phyloP scores from a whole-genome alignment of 1,140 invertebrate species.

The Dreissena polymorpha region DNA sequence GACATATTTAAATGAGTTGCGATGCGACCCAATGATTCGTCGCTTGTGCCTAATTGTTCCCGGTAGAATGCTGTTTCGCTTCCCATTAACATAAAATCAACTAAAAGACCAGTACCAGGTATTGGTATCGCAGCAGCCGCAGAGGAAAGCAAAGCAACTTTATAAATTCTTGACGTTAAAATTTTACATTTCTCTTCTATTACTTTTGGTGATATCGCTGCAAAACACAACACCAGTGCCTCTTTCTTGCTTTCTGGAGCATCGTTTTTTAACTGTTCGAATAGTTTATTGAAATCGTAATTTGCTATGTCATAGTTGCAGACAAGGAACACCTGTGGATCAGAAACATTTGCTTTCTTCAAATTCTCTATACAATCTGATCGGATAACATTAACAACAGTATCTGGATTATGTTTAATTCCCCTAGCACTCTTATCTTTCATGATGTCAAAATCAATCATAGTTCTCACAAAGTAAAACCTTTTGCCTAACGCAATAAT shows the following conservation, averaged over 20 bases:
- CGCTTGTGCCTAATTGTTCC: too few species aligned
- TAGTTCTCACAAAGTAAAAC: conserved; percentile 15
- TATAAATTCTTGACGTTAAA: too few species aligned
- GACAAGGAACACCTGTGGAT: not conserved
- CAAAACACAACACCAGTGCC: not conserved
- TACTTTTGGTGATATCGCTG: not conserved
- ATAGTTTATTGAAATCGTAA: not conserved
- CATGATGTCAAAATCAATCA: not conserved
- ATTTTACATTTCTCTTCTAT: too few species aligned
- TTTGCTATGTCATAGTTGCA: not conserved
- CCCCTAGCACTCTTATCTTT: not conserved
- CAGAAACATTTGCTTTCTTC: not conserved
- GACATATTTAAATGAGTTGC: too few species aligned
- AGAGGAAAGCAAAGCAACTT: too few species aligned
- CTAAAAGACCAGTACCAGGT: too few species aligned
- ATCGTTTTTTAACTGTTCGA: not conserved
- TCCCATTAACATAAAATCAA: too few species aligned
- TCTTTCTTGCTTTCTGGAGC: not conserved
- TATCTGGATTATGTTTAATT: not conserved
- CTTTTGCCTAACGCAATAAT: not conserved
- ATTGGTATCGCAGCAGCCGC: too few species aligned
- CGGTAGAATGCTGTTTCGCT: too few species aligned
- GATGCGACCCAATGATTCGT: too few species aligned
- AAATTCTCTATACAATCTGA: not conserved
- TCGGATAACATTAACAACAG: not conserved